A percentile compares a stretch with the other conserved stretches of the same genome.
Conservation (phyloP, 2,113 vertebrate species). For the Ammodytes marinus region DNA sequence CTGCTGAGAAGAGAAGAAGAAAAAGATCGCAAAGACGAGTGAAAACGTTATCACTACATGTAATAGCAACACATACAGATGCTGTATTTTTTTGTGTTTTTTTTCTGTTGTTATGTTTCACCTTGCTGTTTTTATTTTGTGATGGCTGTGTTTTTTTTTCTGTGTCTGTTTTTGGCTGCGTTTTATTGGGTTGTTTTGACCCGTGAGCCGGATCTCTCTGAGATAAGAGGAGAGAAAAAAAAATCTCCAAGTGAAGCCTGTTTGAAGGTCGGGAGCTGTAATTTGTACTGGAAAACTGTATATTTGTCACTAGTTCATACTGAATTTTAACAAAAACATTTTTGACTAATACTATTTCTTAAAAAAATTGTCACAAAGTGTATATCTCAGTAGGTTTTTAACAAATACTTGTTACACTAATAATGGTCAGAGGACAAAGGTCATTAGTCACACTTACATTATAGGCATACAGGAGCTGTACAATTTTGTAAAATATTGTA, state of each 20-base stretch:
- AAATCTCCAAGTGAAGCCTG: conserved; percentile 66
- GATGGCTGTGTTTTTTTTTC: conserved; percentile 60
- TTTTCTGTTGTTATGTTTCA: conserved; percentile 78
- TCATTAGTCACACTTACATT: conserved; percentile 84
- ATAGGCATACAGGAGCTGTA: conserved; percentile 81
- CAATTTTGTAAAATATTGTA: conserved; percentile 96
- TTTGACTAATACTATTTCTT: conserved; percentile 86
- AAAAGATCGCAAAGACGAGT: conserved; percentile 36
- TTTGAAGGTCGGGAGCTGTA: conserved; percentile 77
- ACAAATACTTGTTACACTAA: conserved; percentile 85
- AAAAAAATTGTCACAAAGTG: conserved; percentile 87
- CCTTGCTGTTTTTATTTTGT: conserved; percentile 72
- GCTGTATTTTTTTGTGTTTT: conserved; percentile 71
- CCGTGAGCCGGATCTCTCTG: conserved; percentile 76
- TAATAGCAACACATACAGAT: conserved; percentile 65
- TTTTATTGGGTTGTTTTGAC: conserved; percentile 68
- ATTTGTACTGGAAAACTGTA: conserved; percentile 84
- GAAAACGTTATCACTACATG: conserved; percentile 49
- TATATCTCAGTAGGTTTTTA: conserved; percentile 94
- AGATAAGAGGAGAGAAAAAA: conserved; percentile 56
- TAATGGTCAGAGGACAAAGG: conserved; percentile 68
- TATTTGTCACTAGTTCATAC: conserved; percentile 90
- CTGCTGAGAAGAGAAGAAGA: conserved; percentile 64
- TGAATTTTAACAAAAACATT: conserved; percentile 79
- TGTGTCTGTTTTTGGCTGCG: conserved; percentile 64